Base-by-base conservation (phyloP, 2,113 vertebrate genomes). In the Chroicocephalus ridibundus region DNA sequence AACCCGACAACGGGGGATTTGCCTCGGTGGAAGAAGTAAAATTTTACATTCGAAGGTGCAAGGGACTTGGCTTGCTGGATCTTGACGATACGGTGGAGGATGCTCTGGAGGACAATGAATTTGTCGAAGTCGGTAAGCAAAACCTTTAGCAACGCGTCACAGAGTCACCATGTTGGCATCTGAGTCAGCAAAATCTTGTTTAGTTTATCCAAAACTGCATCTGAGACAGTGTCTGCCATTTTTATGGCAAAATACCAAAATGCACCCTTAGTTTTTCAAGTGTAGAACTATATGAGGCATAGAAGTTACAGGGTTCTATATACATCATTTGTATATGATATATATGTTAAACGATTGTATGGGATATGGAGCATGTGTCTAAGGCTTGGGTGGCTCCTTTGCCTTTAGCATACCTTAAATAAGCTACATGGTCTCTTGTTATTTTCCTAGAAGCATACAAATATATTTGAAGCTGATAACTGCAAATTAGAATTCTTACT, bases 31-130 rank as follows among this genome's bases (percentile, higher is more conserved):
- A 99, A 77, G 98, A 99, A 5, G 98, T 98, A 1, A 89, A 72
- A 34, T 99, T 99, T 94, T 97, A 98, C 2, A 97, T 98, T 86
- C 98, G 99, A 78, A 98, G 99, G 85, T 99, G 99, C 96, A 99
- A 99, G 94, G 99, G 99, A 11, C 97, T 98, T 83, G 99, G 99
- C 60, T 96, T 99, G 96, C 80, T 99, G 97, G 99, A 99, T 96
- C 97, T 97, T 0, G 99, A 99, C 58, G 99, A 99, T 93, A 93
- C 90, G 0, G 97, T 99, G 32, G 98, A 98, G 27, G 98, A 99
- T 94, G 99, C 99, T 18, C 97, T 99, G 78, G 99, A 99, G 77
- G 99, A 99, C 97, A 99, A 99, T 47, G 99, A 99, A 86, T 99
- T 99, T 92, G 98, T 99, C 29, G 99, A 99, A 98, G 98, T 99